Evolutionary conservation across 2,113 vertebrate genomes (phyloP).

Genomic region (Synodontis membranacea): DNA sequence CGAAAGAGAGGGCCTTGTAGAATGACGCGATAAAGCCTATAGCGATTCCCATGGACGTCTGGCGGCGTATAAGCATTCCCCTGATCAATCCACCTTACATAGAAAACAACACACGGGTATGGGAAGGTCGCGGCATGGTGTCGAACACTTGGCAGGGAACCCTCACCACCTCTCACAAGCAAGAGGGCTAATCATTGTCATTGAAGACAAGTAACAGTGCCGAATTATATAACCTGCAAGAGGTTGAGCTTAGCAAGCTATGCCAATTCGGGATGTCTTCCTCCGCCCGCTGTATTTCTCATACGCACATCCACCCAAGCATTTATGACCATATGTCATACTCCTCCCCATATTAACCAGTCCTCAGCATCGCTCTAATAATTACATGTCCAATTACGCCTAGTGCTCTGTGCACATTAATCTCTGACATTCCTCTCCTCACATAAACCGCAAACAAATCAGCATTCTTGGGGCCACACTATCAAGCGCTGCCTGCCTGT

Average conservation of each 20-base stretch:
- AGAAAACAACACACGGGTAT: constrained; percentile 47
- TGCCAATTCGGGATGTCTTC: neutral
- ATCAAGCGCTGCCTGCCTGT: constrained; percentile 37
- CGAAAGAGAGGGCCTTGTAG: constrained; percentile 19
- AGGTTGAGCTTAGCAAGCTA: neutral
- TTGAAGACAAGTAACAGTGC: neutral
- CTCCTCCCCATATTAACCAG: constrained; percentile 44
- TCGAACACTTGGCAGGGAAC: neutral
- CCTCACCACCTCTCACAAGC: neutral
- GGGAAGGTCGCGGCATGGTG: constrained; percentile 40
- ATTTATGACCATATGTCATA: constrained; percentile 51
- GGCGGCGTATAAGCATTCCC: constrained; percentile 44
- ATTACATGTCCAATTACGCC: constrained; percentile 51
- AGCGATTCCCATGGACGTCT: neutral
- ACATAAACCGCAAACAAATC: constrained; percentile 45
- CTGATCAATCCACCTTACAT: constrained; percentile 56
- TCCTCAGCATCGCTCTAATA: constrained; percentile 50
- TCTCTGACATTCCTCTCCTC: constrained; percentile 45
- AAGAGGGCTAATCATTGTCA: neutral
- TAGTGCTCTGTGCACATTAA: constrained; percentile 48
- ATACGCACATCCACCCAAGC: constrained; percentile 34
- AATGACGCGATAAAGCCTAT: constrained; percentile 13
- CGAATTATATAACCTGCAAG: neutral
- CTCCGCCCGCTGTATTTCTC: constrained; percentile 19
- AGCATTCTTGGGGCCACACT: constrained; percentile 35